Percentiles rank a stretch among this genome's conserved stretches.
phyloP scores from a whole-genome alignment of 1,140 invertebrate species.

The Choristoneura fumiferana region DNA sequence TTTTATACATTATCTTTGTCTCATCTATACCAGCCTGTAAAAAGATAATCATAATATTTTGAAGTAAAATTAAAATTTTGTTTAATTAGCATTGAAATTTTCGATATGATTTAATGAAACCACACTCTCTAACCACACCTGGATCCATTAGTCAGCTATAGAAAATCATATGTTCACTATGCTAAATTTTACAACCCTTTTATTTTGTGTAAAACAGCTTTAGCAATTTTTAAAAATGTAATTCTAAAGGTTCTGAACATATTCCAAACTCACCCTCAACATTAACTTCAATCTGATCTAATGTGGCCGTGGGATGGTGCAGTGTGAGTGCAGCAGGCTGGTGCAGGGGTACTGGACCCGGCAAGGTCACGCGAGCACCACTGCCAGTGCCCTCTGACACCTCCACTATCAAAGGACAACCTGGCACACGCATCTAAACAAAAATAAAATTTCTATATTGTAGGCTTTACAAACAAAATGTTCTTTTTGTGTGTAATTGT shows the following conservation, averaged over 20 bases:
- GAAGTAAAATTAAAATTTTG: not conserved
- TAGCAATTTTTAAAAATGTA: too few species aligned
- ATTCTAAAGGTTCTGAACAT: too few species aligned
- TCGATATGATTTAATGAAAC: too few species aligned
- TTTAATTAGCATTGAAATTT: too few species aligned
- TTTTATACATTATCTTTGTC: conserved; percentile 18
- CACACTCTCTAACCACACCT: not conserved
- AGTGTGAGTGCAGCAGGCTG: conserved; percentile 82
- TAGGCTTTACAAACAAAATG: too few species aligned
- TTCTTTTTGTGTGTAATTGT: too few species aligned
- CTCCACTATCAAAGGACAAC: conserved; percentile 88
- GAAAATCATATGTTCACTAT: too few species aligned
- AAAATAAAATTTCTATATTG: not conserved
- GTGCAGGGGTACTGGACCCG: conserved; percentile 82
- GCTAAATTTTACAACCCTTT: too few species aligned
- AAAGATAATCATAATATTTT: conserved; percentile 33
- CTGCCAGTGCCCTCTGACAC: conserved; percentile 83
- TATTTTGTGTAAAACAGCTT: too few species aligned
- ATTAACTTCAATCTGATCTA: conserved; percentile 96
- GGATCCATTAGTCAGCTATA: too few species aligned
- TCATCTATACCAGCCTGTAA: conserved; percentile 46
- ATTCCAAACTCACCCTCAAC: conserved; percentile 96
- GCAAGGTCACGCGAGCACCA: conserved; percentile 85
- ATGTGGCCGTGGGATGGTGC: conserved; percentile 87
- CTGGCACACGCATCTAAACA: conserved; percentile 83